Percentiles rank a stretch among this genome's conserved stretches.
These are phyloP conservation scores for Himalopsyche japonica DNA, from an alignment of 2,888 invertebrate species.

Conservation along the genomic window DNA sequence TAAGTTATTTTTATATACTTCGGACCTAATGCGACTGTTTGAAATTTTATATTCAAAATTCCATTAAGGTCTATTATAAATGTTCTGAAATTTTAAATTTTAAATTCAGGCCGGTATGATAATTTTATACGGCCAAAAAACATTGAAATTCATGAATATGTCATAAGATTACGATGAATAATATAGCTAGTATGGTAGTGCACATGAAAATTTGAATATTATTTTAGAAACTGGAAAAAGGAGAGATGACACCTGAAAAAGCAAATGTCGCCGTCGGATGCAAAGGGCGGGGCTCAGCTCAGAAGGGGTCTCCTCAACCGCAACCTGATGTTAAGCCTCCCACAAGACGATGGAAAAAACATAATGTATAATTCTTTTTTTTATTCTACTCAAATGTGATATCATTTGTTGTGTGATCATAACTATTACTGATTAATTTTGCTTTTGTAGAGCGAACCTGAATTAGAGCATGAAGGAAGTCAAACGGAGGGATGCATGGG, in stretches of 20 bases:
- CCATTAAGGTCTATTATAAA: too few species aligned
- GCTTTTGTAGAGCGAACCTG: slow-evolving; percentile 47
- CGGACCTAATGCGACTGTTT: too few species aligned
- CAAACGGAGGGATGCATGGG: slow-evolving; percentile 52
- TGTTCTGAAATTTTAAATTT: too few species aligned
- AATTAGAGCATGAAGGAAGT: slow-evolving; percentile 51
- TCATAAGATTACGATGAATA: too few species aligned
- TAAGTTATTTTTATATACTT: too few species aligned
- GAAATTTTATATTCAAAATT: too few species aligned
- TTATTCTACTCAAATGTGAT: background rate
- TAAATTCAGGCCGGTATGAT: too few species aligned
- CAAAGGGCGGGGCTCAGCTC: slow-evolving; percentile 48
- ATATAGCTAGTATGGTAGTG: too few species aligned
- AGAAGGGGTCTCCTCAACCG: slow-evolving; percentile 48
- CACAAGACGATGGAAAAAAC: slow-evolving; percentile 47
- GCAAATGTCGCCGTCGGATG: slow-evolving; percentile 43
- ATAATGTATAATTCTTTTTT: slow-evolving; percentile 7
- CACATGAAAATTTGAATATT: background rate
- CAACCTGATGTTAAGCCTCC: slow-evolving; percentile 47
- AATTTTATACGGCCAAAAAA: too few species aligned
- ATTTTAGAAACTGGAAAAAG: slow-evolving; percentile 57
- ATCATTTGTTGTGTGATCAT: background rate
- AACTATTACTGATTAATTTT: background rate
- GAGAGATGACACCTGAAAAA: slow-evolving; percentile 55
- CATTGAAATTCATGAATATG: too few species aligned